Evolutionary conservation across 2,888 invertebrate genomes (phyloP).

Genomic region (Hirtodrosophila confusa): DNA sequence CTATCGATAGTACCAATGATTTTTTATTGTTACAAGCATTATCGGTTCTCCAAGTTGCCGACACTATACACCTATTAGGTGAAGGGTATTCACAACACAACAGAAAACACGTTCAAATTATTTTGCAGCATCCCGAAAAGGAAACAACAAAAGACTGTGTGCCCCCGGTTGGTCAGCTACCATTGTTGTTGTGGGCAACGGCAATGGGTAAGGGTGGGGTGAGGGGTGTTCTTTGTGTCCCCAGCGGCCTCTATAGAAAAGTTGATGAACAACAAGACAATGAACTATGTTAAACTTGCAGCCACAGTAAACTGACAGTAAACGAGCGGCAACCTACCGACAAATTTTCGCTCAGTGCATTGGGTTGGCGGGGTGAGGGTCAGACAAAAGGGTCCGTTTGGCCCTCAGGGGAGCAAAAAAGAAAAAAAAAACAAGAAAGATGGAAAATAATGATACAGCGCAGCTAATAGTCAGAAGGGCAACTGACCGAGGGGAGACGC

Average conservation of each 20-base stretch:
- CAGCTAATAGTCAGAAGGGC: conserved; percentile 58
- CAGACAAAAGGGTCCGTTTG: conserved; percentile 57
- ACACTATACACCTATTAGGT: not conserved
- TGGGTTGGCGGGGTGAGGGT: not conserved
- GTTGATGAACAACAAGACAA: conserved; percentile 75
- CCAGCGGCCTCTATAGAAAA: conserved; percentile 57
- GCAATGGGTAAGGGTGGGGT: not conserved
- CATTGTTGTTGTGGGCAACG: conserved; percentile 35
- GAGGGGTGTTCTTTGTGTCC: conserved; percentile 18
- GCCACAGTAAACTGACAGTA: conserved; percentile 53
- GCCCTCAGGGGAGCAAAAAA: conserved; percentile 52
- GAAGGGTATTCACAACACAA: conserved; percentile 36
- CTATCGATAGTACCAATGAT: not conserved
- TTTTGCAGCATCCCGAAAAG: conserved; percentile 50
- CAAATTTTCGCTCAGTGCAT: conserved; percentile 54
- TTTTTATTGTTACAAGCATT: not conserved
- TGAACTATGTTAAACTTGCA: conserved; percentile 70
- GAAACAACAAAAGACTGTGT: conserved; percentile 40
- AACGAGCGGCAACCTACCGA: conserved; percentile 36
- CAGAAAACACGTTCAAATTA: conserved; percentile 56
- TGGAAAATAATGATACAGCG: conserved; percentile 52
- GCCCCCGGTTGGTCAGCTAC: conserved; percentile 29
- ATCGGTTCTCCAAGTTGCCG: not conserved
- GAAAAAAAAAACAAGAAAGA: conserved; percentile 28
- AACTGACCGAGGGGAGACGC: conserved; percentile 16